phyloP scores from a whole-genome alignment of 2,888 invertebrate genomes.

The Cremastinae sp. region DNA sequence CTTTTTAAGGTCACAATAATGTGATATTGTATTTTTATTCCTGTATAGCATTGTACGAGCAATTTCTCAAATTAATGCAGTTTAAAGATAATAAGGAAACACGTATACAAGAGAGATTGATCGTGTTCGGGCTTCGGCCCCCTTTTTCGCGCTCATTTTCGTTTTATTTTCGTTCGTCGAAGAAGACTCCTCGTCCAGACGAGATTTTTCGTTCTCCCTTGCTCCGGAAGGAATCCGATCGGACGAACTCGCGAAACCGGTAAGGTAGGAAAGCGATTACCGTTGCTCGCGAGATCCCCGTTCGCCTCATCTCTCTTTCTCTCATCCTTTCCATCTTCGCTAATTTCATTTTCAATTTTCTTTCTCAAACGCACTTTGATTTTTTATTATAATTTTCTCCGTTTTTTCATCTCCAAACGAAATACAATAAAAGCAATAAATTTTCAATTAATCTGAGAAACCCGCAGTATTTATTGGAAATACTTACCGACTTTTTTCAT shows the following conservation, averaged over 20 bases:
- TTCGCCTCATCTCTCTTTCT: constrained; percentile 26
- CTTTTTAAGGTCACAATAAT: too few relatives aligned
- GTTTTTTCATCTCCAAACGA: constrained; percentile 9
- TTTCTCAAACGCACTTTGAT: neutral
- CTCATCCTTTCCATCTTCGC: neutral
- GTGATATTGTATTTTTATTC: neutral
- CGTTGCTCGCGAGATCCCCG: constrained; percentile 52
- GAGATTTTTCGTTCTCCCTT: constrained; percentile 27
- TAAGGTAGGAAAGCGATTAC: constrained; percentile 43
- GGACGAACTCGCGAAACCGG: constrained; percentile 37
- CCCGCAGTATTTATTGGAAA: constrained; percentile 22
- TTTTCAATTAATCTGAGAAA: constrained; percentile 40
- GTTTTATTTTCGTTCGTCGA: constrained; percentile 20
- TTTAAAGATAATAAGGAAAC: constrained; percentile 38
- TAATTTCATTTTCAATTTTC: constrained; percentile 17
- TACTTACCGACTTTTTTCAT: constrained; percentile 23
- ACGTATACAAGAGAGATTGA: constrained; percentile 2
- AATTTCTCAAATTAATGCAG: constrained; percentile 23
- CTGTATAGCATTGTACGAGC: constrained; percentile 6
- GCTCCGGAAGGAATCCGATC: constrained; percentile 56
- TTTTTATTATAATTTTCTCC: neutral
- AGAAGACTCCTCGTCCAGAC: constrained; percentile 3
- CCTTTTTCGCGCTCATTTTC: constrained; percentile 23
- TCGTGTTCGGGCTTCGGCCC: constrained; percentile 34
- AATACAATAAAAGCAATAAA: constrained; percentile 7